phyloP scores from a whole-genome alignment of 1,140 invertebrate species.

The Bombus superbus region DNA sequence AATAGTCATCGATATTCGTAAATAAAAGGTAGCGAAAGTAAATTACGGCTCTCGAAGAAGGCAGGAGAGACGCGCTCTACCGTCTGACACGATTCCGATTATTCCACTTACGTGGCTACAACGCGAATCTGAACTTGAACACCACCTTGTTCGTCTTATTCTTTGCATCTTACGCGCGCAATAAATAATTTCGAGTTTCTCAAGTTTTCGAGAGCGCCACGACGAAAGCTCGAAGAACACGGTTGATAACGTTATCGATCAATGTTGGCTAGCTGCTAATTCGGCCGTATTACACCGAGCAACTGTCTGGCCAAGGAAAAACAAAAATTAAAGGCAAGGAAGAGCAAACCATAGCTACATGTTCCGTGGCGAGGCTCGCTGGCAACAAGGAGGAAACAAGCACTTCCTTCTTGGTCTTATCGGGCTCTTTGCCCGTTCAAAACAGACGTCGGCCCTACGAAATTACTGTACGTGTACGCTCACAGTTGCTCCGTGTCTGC shows the following conservation, averaged over 20 bases:
- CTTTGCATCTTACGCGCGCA: too few relatives aligned
- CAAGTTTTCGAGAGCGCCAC: background rate
- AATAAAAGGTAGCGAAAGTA: too few relatives aligned
- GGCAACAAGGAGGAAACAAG: conserved; percentile 54
- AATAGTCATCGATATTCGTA: too few relatives aligned
- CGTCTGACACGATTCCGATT: too few relatives aligned
- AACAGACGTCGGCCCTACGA: conserved; percentile 18
- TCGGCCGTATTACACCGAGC: conserved; percentile 49
- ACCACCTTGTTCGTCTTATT: too few relatives aligned
- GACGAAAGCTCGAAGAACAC: conserved; percentile 24
- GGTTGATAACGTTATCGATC: conserved; percentile 45
- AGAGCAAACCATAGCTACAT: conserved; percentile 30
- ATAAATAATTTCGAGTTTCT: background rate
- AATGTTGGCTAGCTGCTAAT: conserved; percentile 52
- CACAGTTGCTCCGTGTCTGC: background rate
- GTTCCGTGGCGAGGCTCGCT: conserved; percentile 25
- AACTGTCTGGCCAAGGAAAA: conserved; percentile 29
- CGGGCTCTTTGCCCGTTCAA: conserved; percentile 14
- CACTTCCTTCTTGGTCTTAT: conserved; percentile 40
- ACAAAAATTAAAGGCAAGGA: background rate
- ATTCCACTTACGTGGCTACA: too few relatives aligned
- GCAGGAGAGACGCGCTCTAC: too few relatives aligned
- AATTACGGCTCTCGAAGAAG: too few relatives aligned
- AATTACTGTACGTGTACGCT: background rate
- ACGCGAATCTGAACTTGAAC: too few relatives aligned